These are phyloP conservation scores for Ctenochaetus hawaiiensis DNA, from an alignment of 2,797 vertebrate genomes.

Conservation along the genomic window DNA sequence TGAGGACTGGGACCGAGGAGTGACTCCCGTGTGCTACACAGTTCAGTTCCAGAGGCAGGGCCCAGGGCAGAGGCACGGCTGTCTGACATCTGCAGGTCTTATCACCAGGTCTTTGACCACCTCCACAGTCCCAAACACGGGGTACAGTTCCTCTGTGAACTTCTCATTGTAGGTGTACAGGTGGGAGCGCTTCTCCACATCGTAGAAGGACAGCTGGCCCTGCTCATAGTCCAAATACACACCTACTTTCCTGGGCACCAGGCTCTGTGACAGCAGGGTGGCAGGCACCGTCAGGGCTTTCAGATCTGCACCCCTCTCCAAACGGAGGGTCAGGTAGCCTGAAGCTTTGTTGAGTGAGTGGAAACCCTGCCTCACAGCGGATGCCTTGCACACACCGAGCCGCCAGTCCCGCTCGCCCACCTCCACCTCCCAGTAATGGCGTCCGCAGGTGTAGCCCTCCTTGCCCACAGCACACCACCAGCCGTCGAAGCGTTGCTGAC, in stretches of 20 bases:
- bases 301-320: slow-evolving; percentile 84
- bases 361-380: slow-evolving; percentile 80
- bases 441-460: slow-evolving; percentile 76
- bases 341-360: slow-evolving; percentile 79
- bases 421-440: slow-evolving; percentile 89
- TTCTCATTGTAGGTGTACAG: slow-evolving; percentile 85
- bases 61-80: slow-evolving; percentile 83
- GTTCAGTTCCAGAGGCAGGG: slow-evolving; percentile 84
- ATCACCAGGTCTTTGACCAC: slow-evolving; percentile 83
- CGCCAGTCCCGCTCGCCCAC: slow-evolving; percentile 87
- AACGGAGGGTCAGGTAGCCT: slow-evolving; percentile 84
- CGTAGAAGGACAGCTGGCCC: slow-evolving; percentile 88
- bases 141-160: slow-evolving; percentile 84
- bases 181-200: slow-evolving; percentile 83
- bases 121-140: slow-evolving; percentile 86
- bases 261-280: slow-evolving; percentile 61
- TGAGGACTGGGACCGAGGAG: slow-evolving; percentile 12
- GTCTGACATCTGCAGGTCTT: slow-evolving; percentile 66
- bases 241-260: slow-evolving; percentile 78
- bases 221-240: slow-evolving; percentile 86
- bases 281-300: slow-evolving; percentile 83
- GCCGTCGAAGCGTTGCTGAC: slow-evolving; percentile 77
- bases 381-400: slow-evolving; percentile 81
- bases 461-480: slow-evolving; percentile 81
- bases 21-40: background rate